Conservation (phyloP, 2,888 invertebrate genomes). For the Tenthredo livida region DNA sequence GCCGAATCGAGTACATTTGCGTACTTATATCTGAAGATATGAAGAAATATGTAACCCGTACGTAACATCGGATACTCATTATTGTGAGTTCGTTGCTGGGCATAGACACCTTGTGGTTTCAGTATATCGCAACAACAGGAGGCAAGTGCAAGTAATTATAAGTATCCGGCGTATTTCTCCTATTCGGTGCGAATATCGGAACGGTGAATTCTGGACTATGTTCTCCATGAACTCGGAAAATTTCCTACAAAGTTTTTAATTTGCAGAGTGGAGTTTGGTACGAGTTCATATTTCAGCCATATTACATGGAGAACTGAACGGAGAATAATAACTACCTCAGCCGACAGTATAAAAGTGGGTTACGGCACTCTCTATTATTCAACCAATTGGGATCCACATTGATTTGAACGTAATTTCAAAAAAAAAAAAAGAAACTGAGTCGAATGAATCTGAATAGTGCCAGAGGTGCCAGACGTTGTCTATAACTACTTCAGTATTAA, state of each 20-base stretch:
- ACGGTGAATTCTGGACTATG: not conserved
- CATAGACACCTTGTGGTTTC: not conserved
- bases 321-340: not conserved
- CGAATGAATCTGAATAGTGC: not conserved
- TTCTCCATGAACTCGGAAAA: not conserved
- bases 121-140: not conserved
- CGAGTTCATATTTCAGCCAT: not conserved
- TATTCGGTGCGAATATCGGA: not conserved
- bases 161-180: not conserved
- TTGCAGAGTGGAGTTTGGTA: not conserved
- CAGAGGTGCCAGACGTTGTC: not conserved
- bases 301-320: not conserved
- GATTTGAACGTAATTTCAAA: not conserved
- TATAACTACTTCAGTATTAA: not conserved
- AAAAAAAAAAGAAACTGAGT: not conserved
- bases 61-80: too few species aligned
- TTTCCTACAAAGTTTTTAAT: not conserved
- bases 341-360: not conserved
- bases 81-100: not conserved
- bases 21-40: not conserved
- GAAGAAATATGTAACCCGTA: not conserved
- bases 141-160: not conserved
- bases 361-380: not conserved
- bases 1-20: not conserved
- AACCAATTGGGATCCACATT: not conserved